Evolutionary conservation across 2,113 vertebrate genomes (phyloP).

Genomic region (Ascaphus truei): DNA sequence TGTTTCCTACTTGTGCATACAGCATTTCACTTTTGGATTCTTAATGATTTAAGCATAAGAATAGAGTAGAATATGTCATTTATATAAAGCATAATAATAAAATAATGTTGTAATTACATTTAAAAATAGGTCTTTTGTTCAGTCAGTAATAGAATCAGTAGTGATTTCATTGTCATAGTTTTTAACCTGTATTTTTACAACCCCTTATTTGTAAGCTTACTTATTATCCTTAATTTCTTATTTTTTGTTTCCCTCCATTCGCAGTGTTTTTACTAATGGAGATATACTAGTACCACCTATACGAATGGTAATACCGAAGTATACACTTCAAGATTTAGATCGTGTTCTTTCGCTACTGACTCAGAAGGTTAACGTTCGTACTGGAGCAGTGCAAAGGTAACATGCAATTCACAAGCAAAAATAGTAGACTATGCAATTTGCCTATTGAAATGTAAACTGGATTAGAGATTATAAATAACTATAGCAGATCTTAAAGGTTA

Average conservation of each 20-base stretch:
- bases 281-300: constrained; percentile 54
- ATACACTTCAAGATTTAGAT: constrained; percentile 61
- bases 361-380: constrained; percentile 58
- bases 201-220: too few relatives aligned
- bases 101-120: neutral
- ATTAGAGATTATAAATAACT: too few relatives aligned
- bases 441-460: too few relatives aligned
- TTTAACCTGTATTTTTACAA: too few relatives aligned
- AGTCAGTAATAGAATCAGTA: neutral
- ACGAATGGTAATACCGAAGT: constrained; percentile 62
- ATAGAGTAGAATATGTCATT: too few relatives aligned
- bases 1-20: constrained; percentile 9
- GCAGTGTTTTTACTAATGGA: constrained; percentile 68
- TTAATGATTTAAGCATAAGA: neutral
- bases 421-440: too few relatives aligned
- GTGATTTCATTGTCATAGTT: neutral
- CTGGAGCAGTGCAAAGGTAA: constrained; percentile 63
- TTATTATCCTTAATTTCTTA: too few relatives aligned
- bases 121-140: neutral
- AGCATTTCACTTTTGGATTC: neutral
- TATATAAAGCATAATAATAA: constrained; percentile 8
- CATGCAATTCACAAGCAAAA: too few relatives aligned
- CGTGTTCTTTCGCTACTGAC: constrained; percentile 58
- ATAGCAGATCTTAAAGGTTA: too few relatives aligned
- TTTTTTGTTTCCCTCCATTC: constrained; percentile 29